Evolutionary conservation across 2,797 vertebrate genomes (phyloP), one percentile per base, ranked within the genome.

Genomic region (Pangasius macronema): DNA sequence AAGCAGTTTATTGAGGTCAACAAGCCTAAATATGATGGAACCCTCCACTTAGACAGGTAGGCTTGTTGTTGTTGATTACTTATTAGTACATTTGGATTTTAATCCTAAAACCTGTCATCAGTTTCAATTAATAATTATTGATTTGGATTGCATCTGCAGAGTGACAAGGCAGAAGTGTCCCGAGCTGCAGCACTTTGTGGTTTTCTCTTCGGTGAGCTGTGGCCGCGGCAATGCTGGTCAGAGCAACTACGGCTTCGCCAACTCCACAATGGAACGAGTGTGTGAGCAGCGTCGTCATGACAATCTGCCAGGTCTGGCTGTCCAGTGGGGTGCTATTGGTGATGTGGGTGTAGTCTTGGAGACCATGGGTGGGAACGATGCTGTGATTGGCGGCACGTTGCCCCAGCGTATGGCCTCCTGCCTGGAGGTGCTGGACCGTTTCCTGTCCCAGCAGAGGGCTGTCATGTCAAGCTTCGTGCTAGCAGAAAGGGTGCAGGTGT

Each of bases 311-410:
- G 98, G 96, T 30, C 94, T 99, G 46, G 98, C 98, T 0, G 91
- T 99, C 70, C 98, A 99, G 24, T 99, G 99, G 99, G 99, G 99
- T 0, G 97, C 97, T 88, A 96, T 99, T 3, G 99, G 98, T 0
- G 99, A 99, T 9, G 99, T 99, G 68, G 99, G 99, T 11, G 90
- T 99, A 27, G 92, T 99, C 65, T 80, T 98, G 93, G 97, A 99
- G 89, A 94, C 94, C 2, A 95, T 96, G 96, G 97, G 97, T 22
- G 95, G 92, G 59, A 97, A 95, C 1, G 96, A 99, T 0, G 87
- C 92, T 0, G 97, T 97, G 39, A 93, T 99, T 1, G 96, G 98
- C 0, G 98, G 98, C 77, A 99, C 98, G 0, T 87, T 98, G 73
- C 98, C 98, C 0, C 99, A 99, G 89, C 96, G 97, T 55, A 97